Percentiles rank a stretch among this genome's conserved stretches.
Conservation (phyloP, 2,797 vertebrate species). For the Mergus octosetaceus region DNA sequence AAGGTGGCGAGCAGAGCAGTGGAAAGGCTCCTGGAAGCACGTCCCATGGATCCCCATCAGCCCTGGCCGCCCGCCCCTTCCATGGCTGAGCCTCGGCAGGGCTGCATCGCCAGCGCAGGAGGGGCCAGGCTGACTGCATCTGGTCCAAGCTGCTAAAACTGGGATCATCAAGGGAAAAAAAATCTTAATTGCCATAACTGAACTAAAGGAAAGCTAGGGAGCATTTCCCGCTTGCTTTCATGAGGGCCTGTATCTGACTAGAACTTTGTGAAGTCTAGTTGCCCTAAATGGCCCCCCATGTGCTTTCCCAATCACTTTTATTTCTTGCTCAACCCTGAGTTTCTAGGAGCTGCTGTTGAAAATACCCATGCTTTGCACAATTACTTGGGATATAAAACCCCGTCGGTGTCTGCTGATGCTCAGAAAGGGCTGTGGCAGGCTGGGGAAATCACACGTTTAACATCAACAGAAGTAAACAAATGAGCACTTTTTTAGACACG, state of each 20-base stretch:
- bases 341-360: neutral
- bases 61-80: neutral
- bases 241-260: neutral
- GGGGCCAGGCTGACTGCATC: neutral
- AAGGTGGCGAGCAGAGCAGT: neutral
- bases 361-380: neutral
- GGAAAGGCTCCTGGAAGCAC: neutral
- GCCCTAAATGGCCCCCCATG: neutral
- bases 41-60: neutral
- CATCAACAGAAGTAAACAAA: accelerated
- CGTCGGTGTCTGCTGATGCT: neutral
- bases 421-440: neutral
- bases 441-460: neutral
- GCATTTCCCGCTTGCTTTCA: neutral
- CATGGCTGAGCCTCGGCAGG: accelerated
- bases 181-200: neutral
- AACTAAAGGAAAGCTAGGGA: neutral
- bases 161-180: neutral
- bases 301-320: neutral
- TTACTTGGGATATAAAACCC: neutral
- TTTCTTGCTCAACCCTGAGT: neutral
- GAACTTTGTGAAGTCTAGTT: neutral
- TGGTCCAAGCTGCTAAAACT: neutral
- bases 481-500: neutral
- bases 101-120: neutral